Base-by-base conservation (phyloP, 1,140 invertebrate species). In the Penaeus indicus region DNA sequence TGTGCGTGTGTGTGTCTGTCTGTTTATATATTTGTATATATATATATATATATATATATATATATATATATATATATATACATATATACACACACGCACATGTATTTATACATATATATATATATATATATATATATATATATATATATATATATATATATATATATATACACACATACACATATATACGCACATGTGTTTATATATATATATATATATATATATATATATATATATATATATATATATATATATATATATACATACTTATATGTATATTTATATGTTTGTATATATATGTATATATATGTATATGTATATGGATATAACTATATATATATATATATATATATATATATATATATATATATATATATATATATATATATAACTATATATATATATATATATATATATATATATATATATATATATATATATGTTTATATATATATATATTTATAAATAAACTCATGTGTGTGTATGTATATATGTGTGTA, bases 171-270 rank as follows among this genome's bases (percentile, higher is more conserved):
- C 4, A n/a, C 67, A 69, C 22, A 47, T 13, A 47, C 47, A 47
- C 47, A 47, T 5, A 47, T 13, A 47, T 13, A 47, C 47, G 11
- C 47, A 47, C 1, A 47, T 13, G 11, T 13, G 11, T 13, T 10
- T 5, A 47, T 13, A 4, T 7, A 47, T 13, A 47, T 4, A 47
- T 47, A 47, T 4, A 47, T 47, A 47, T 54, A 0, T 80, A 80
- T 42, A 80, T 21, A 54, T 80, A 60, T 69, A 69, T 69, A 4
- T 69, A 69, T 69, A 69, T n/a, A 69, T n/a, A 69, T 83, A 27
- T 83, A 72, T 83, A 83, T 83, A 60, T 83, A 72, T 69, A 80
- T 80, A 67, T 80, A 67, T 67, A 32, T 80, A 67, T 80, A 19
- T 80, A 38, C 61, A 67, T 80, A 64, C 13, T 5, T 64, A 64